Evolutionary conservation across 2,888 invertebrate species (phyloP).

Genomic region (Prionchulus punctatus): DNA sequence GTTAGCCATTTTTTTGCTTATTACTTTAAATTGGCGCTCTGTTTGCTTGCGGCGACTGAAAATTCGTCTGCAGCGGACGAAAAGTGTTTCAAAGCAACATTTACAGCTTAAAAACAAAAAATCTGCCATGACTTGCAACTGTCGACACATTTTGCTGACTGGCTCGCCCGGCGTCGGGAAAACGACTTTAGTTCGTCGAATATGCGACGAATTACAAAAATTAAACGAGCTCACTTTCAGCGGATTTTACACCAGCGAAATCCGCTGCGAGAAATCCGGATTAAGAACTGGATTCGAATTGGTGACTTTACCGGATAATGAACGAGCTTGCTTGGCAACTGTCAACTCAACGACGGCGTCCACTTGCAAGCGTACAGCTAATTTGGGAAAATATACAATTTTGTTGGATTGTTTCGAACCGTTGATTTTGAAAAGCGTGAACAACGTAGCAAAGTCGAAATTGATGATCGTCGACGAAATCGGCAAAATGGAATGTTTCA

Average conservation of each 20-base stretch:
- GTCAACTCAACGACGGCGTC: background rate
- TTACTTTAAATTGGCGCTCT: no score
- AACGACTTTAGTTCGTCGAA: background rate
- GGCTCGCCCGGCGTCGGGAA: conserved; percentile 1
- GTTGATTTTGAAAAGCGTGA: background rate
- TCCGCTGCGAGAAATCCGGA: background rate
- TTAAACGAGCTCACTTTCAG: background rate
- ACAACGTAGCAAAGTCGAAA: background rate
- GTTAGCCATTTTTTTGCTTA: no score
- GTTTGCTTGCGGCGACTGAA: no score
- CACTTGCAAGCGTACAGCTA: background rate
- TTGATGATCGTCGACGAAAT: conserved; percentile 1
- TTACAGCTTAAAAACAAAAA: no score
- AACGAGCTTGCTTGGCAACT: background rate
- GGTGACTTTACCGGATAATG: background rate
- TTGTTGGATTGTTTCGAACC: background rate
- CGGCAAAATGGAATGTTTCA: conserved; percentile 5
- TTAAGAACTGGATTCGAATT: background rate
- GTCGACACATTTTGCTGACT: background rate
- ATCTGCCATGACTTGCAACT: no score
- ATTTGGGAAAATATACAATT: background rate
- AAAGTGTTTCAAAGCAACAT: no score
- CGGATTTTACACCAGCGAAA: background rate
- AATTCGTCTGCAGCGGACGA: no score
- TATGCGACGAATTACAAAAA: background rate